These are phyloP conservation scores for Chrysoperla carnea DNA, from an alignment of 1,140 invertebrate genomes.

Conservation along the genomic window DNA sequence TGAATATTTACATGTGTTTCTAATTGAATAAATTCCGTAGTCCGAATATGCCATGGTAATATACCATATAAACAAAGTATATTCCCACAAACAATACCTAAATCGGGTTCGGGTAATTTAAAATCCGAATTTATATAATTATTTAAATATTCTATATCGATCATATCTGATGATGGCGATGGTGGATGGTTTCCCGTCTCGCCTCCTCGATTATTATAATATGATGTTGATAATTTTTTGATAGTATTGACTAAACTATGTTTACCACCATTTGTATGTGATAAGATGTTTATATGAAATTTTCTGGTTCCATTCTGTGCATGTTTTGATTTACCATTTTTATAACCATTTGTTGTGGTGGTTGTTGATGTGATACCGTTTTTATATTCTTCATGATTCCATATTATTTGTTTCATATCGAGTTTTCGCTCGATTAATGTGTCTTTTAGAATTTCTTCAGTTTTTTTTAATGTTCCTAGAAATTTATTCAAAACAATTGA, in stretches of 20 bases:
- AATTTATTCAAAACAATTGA: too few relatives aligned
- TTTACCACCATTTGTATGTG: conserved; percentile 25
- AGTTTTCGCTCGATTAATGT: too few relatives aligned
- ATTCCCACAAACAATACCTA: conserved; percentile 40
- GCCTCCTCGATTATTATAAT: conserved; percentile 28
- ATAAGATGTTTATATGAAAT: conserved; percentile 27
- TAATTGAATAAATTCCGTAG: conserved; percentile 47
- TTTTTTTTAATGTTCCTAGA: too few relatives aligned
- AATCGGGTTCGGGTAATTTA: conserved; percentile 44
- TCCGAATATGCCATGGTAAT: conserved; percentile 50
- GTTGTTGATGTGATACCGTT: conserved; percentile 35
- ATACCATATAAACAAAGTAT: conserved; percentile 37
- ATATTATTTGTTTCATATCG: too few relatives aligned
- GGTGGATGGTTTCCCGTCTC: conserved; percentile 13
- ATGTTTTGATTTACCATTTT: conserved; percentile 27
- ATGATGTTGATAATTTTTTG: conserved; percentile 14
- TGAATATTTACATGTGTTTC: conserved; percentile 30
- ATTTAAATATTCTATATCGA: conserved; percentile 27
- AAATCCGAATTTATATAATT: conserved; percentile 24
- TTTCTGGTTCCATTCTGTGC: conserved; percentile 10
- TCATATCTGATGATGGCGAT: conserved; percentile 22
- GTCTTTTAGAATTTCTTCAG: too few relatives aligned
- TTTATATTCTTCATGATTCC: conserved; percentile 19
- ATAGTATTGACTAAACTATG: too few relatives aligned
- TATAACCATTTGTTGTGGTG: conserved; percentile 27